Base-by-base conservation (phyloP, 2,888 invertebrate species). In the Ceriagrion tenellum region DNA sequence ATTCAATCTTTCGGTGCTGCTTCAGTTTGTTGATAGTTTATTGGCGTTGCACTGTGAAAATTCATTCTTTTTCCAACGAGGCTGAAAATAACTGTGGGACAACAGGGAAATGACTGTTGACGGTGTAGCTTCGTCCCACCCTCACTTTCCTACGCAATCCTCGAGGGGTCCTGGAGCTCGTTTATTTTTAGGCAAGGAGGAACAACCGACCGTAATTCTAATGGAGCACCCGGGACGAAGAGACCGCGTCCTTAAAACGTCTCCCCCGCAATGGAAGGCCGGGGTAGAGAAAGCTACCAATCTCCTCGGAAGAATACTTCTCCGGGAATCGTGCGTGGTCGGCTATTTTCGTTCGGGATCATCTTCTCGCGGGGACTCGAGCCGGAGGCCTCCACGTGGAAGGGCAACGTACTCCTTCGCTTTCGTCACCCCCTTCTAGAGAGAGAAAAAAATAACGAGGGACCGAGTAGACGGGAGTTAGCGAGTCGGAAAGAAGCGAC, bases 151-250 rank as follows among this genome's bases (percentile, higher is more conserved):
- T 81, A 35, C 81, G 81, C 81, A 81, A 81, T 81, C 13, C 35
- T 35, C n/a, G 20, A 23, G n/a, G 26, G 81, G 81, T 81, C 35
- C 35, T 81, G 81, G 81, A 81, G 81, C 81, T 81, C 81, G 81
- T 81, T 81, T 81, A 81, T 81, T 81, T 81, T 81, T 81, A 81
- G 81, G 81, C 30, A 10, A 69, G 1, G 81, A 81, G 81, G 81
- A 81, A 81, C 81, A 81, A 35, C 30, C 13, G 81, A 81, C 35
- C 13, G 81, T 81, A 81, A 35, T 81, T 81, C 81, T 35, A 26
- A 81, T 26, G 26, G n/a, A 69, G 18, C 2, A 3, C 8, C 30
- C 69, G 30, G 20, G 59, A 59, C 59, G 20, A 81, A n/a, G 81
- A 81, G 30, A 81, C 81, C 30, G 81, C 81, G 16, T 81, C 81